These are phyloP conservation scores for Cryptotermes secundus DNA, from an alignment of 1,140 invertebrate genomes.

Conservation along the genomic window DNA sequence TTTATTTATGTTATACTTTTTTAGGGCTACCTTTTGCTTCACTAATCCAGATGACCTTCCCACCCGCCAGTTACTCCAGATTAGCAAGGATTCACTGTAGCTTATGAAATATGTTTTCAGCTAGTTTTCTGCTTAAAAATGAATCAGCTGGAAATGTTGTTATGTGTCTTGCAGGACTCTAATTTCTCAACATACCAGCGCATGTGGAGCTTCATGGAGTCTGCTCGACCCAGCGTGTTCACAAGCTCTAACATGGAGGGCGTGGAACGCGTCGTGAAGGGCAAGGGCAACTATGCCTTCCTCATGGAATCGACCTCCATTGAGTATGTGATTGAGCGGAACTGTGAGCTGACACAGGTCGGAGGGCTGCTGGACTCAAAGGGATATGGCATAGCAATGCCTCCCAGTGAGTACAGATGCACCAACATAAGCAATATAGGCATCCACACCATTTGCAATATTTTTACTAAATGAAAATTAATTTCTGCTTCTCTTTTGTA, in stretches of 20 bases:
- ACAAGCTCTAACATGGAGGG: conserved; percentile 82
- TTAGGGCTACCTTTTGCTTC: too few relatives aligned
- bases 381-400: conserved; percentile 55
- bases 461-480: too few relatives aligned
- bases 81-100: too few relatives aligned
- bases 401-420: conserved; percentile 46
- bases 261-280: conserved; percentile 79
- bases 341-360: conserved; percentile 88
- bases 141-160: background rate
- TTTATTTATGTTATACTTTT: too few relatives aligned
- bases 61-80: too few relatives aligned
- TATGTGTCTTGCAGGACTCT: conserved; percentile 66
- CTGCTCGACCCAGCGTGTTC: conserved; percentile 79
- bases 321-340: conserved; percentile 86
- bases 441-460: too few relatives aligned
- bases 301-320: conserved; percentile 93
- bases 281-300: conserved; percentile 85
- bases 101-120: too few relatives aligned
- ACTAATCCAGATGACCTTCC: too few relatives aligned
- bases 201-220: conserved; percentile 94
- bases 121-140: too few relatives aligned
- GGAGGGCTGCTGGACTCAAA: conserved; percentile 73
- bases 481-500: too few relatives aligned
- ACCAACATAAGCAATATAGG: too few relatives aligned
- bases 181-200: conserved; percentile 88